Percentiles rank a stretch among this genome's conserved stretches.
phyloP scores from a whole-genome alignment of 2,888 invertebrate genomes.

The Flexamia atlantica region DNA sequence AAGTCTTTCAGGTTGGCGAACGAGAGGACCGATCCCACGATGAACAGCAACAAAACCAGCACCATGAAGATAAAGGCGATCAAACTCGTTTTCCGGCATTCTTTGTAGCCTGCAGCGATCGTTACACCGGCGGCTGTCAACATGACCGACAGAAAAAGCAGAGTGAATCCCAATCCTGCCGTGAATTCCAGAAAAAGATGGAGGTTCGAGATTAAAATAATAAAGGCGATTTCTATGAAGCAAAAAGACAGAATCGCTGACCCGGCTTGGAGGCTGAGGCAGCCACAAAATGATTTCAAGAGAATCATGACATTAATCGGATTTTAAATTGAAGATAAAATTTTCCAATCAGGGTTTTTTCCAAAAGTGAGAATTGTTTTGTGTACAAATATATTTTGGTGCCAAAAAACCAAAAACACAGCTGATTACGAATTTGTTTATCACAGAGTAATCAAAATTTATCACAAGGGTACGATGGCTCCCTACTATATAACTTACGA shows the following conservation, averaged over 20 bases:
- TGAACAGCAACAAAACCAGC: not conserved
- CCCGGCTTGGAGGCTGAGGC: not conserved
- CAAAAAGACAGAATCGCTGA: not conserved
- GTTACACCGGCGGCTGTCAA: not conserved
- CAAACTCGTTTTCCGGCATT: not conserved
- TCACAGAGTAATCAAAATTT: too few relatives aligned
- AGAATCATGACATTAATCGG: not conserved
- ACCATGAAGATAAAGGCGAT: not conserved
- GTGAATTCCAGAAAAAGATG: not conserved
- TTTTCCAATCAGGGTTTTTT: too few relatives aligned
- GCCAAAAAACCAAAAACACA: too few relatives aligned
- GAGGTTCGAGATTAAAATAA: not conserved
- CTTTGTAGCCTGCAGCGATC: not conserved
- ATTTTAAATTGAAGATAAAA: not conserved
- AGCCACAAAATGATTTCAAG: not conserved
- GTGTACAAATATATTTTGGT: too few relatives aligned
- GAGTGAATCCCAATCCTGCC: not conserved
- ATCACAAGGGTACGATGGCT: too few relatives aligned
- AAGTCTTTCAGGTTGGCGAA: not conserved
- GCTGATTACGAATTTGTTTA: too few relatives aligned
- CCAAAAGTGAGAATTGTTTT: too few relatives aligned
- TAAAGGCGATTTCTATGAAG: not conserved
- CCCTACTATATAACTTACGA: too few relatives aligned
- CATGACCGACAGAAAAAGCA: not conserved
- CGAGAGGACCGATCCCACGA: not conserved